Evolutionary conservation across 2,888 invertebrate genomes (phyloP).

Genomic region (Brachyptera risi): DNA sequence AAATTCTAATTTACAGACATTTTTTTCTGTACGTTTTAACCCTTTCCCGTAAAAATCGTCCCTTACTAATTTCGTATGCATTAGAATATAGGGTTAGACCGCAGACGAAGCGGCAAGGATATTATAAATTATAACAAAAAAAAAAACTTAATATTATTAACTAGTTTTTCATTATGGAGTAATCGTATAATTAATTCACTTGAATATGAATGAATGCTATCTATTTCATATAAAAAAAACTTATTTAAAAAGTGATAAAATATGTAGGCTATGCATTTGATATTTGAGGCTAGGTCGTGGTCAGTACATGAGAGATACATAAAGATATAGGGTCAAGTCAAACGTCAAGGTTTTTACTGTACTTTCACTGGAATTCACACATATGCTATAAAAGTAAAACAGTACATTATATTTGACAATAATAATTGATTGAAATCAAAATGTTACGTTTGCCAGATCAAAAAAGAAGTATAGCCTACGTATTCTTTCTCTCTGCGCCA

Average conservation of each 20-base stretch:
- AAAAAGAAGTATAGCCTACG: not conserved
- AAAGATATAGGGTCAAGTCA: too few relatives aligned
- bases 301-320: not conserved
- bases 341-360: too few relatives aligned
- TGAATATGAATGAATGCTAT: too few relatives aligned
- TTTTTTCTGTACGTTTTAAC: constrained; percentile 2
- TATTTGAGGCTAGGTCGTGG: constrained; percentile 1
- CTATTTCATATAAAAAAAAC: too few relatives aligned
- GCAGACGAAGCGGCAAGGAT: not conserved
- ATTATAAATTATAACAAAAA: too few relatives aligned
- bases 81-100: not conserved
- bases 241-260: too few relatives aligned
- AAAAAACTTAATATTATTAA: too few relatives aligned
- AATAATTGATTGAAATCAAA: not conserved
- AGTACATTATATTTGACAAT: not conserved
- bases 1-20: constrained; percentile 14
- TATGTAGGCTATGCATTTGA: not conserved
- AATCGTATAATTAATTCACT: too few relatives aligned
- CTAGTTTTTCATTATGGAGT: too few relatives aligned
- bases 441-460: too few relatives aligned
- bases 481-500: not conserved
- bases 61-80: not conserved
- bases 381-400: too few relatives aligned
- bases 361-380: too few relatives aligned
- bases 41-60: not conserved